These are phyloP conservation scores for Pseudomugil tenellus DNA, from an alignment of 2,797 vertebrate species.

Conservation along the genomic window DNA sequence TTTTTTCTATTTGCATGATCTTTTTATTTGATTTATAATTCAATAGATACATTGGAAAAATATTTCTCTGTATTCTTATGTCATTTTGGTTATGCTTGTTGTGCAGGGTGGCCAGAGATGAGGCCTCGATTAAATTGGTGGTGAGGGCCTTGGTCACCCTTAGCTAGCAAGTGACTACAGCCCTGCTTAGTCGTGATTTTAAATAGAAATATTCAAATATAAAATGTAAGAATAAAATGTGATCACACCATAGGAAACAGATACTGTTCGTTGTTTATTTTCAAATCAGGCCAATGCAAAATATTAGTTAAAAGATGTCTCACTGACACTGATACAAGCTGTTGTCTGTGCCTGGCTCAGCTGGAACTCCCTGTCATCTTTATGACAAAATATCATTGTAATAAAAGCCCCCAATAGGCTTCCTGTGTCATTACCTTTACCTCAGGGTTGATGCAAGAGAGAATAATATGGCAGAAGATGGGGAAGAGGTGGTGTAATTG, in stretches of 20 bases:
- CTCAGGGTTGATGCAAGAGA: slow-evolving; percentile 68
- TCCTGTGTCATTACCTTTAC: slow-evolving; percentile 70
- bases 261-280: slow-evolving; percentile 1
- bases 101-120: not conserved
- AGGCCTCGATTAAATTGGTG: too few species aligned
- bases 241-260: not conserved
- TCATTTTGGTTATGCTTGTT: not conserved
- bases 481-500: slow-evolving; percentile 72
- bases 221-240: not conserved
- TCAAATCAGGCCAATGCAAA: slow-evolving; percentile 21
- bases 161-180: not conserved
- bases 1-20: not conserved
- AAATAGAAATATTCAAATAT: not conserved
- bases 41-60: not conserved
- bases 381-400: slow-evolving; percentile 61
- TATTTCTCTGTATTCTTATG: not conserved
- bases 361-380: slow-evolving; percentile 49
- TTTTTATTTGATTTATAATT: not conserved
- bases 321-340: slow-evolving; percentile 6
- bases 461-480: slow-evolving; percentile 75
- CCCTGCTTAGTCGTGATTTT: not conserved
- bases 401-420: slow-evolving; percentile 60
- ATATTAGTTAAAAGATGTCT: slow-evolving; percentile 16
- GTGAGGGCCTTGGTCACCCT: not conserved
- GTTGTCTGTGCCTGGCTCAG: slow-evolving; percentile 29